Evolutionary conservation across 2,888 invertebrate species (phyloP).

Genomic region (Hecatera dysodea): DNA sequence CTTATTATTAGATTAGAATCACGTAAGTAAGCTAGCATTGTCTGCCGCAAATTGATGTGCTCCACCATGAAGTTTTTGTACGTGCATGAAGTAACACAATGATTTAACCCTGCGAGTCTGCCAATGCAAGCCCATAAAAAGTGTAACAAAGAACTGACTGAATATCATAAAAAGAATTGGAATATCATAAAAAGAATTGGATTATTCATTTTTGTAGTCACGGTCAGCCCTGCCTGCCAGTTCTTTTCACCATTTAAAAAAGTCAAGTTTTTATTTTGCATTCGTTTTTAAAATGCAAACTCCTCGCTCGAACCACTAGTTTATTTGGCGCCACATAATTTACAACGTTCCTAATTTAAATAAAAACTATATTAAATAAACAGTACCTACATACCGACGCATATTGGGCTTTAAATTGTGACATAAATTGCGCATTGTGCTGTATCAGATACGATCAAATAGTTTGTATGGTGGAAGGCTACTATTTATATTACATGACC

Average conservation of each 20-base stretch:
- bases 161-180: slow-evolving; percentile 22
- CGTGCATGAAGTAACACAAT: slow-evolving; percentile 47
- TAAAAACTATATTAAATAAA: slow-evolving; percentile 47
- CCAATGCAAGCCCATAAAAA: slow-evolving; percentile 58
- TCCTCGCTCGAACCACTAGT: not conserved
- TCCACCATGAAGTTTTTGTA: slow-evolving; percentile 52
- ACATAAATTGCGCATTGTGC: slow-evolving; percentile 64
- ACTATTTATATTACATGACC: slow-evolving; percentile 62
- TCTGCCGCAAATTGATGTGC: slow-evolving; percentile 61
- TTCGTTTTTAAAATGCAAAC: not conserved
- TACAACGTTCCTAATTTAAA: slow-evolving; percentile 31
- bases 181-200: slow-evolving; percentile 20
- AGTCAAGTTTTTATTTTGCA: not conserved
- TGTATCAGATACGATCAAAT: slow-evolving; percentile 63
- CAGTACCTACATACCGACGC: slow-evolving; percentile 45
- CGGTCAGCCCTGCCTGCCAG: not conserved
- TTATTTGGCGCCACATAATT: slow-evolving; percentile 15
- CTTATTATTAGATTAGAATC: slow-evolving; percentile 73
- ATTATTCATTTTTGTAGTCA: slow-evolving; percentile 29
- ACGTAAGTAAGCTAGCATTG: slow-evolving; percentile 63
- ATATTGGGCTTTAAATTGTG: slow-evolving; percentile 58
- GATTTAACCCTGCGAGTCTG: slow-evolving; percentile 48
- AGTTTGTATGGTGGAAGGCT: slow-evolving; percentile 51
- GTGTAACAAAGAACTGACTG: slow-evolving; percentile 55
- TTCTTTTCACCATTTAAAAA: slow-evolving; percentile 20